phyloP scores from a whole-genome alignment of 2,113 vertebrate genomes.

The Saiga tatarica region DNA sequence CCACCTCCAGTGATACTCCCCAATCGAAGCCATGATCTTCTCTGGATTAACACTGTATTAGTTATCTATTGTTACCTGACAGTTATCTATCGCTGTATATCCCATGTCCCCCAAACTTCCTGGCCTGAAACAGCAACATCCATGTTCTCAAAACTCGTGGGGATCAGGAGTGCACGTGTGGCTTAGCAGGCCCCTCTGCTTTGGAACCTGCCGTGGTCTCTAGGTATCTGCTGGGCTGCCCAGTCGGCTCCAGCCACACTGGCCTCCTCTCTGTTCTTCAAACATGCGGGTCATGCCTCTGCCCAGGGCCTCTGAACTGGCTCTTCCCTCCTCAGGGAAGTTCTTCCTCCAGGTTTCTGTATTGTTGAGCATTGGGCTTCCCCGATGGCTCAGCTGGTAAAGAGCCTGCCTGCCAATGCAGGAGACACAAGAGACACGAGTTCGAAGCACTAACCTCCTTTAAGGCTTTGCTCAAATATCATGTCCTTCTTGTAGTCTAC shows the following conservation, averaged over 20 bases:
- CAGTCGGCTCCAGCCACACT: background rate
- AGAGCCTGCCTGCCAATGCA: background rate
- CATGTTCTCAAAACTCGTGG: background rate
- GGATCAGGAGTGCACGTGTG: background rate
- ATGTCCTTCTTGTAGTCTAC: background rate
- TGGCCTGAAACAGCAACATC: background rate
- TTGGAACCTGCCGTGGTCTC: background rate
- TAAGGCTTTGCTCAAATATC: background rate
- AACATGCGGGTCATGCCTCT: background rate
- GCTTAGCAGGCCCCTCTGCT: background rate
- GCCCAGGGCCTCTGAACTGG: background rate
- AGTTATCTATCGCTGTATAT: background rate
- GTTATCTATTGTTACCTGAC: background rate
- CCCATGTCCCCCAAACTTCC: background rate
- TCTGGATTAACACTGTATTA: background rate
- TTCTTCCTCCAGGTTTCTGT: background rate
- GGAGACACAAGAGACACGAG: background rate
- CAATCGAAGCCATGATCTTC: background rate
- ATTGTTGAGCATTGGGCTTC: background rate
- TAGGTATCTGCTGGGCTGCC: accelerated
- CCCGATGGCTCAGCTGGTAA: background rate
- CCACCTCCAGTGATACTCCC: background rate
- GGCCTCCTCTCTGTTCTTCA: background rate
- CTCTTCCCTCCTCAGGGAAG: background rate
- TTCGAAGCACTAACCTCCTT: background rate